phyloP scores from a whole-genome alignment of 2,797 vertebrate genomes.

The Tamandua tetradactyla region DNA sequence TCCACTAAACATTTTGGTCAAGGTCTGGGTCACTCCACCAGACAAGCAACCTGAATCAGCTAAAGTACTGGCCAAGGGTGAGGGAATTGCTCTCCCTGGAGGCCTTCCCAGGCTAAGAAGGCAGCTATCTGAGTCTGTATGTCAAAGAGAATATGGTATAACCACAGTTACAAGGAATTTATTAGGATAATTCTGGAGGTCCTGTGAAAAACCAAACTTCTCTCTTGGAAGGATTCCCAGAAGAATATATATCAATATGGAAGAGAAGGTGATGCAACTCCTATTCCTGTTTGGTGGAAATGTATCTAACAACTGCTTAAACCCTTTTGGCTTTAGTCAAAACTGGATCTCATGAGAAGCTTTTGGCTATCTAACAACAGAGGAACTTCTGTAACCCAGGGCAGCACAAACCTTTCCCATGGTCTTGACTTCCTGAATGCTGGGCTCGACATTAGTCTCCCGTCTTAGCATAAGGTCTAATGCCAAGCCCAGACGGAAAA shows the following conservation, averaged over 20 bases:
- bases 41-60: not conserved
- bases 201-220: not conserved
- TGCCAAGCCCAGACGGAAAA: not conserved
- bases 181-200: rapidly evolving
- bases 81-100: not conserved
- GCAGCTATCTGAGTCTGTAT: not conserved
- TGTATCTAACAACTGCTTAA: not conserved
- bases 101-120: rapidly evolving
- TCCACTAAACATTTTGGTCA: not conserved
- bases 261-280: not conserved
- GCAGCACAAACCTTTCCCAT: rapidly evolving
- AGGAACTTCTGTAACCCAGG: not conserved
- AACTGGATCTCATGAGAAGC: not conserved
- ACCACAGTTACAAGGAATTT: not conserved
- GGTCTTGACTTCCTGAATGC: not conserved
- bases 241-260: not conserved
- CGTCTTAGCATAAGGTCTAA: not conserved
- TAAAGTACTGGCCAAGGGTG: not conserved
- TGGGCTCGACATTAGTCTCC: not conserved
- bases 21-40: not conserved
- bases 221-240: not conserved
- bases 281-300: rapidly evolving
- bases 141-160: not conserved
- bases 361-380: rapidly evolving
- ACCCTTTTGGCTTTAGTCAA: too few species aligned